A percentile compares a stretch with the other conserved stretches of the same genome.
Evolutionary conservation across 2,113 vertebrate species (phyloP).

Genomic region (Notarius quadriscutis): DNA sequence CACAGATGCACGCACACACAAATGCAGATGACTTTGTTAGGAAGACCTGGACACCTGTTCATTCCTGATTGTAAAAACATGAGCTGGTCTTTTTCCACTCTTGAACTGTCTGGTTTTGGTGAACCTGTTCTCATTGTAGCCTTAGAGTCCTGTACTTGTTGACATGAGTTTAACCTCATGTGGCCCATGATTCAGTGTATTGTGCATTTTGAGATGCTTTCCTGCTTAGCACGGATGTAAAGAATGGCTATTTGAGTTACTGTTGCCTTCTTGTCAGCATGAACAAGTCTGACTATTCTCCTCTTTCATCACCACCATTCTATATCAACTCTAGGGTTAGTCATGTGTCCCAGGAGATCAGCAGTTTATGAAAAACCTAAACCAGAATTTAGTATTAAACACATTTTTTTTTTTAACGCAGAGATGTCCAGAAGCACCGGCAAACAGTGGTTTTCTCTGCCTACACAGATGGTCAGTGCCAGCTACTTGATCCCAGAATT

Average conservation of each 20-base stretch:
- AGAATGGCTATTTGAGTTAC: background rate
- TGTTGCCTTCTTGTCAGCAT: background rate
- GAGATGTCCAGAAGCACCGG: too few relatives aligned
- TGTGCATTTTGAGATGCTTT: background rate
- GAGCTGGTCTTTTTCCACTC: background rate
- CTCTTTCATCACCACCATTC: background rate
- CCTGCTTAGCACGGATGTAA: background rate
- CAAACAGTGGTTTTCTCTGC: too few relatives aligned
- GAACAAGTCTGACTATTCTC: background rate
- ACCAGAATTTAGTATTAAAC: too few relatives aligned
- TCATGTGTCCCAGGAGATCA: background rate
- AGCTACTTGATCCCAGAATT: too few relatives aligned
- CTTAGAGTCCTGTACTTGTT: background rate
- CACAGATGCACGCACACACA: background rate
- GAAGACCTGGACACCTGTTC: background rate
- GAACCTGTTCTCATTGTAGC: background rate
- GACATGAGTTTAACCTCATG: background rate
- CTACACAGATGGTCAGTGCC: too few relatives aligned
- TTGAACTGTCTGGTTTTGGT: background rate
- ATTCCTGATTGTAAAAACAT: background rate
- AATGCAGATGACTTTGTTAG: background rate
- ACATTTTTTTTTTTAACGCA: too few relatives aligned
- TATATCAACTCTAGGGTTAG: background rate
- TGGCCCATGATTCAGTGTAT: background rate
- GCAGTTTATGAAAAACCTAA: background rate